Base-by-base conservation (phyloP, 1,140 invertebrate species). In the Hormaphis cornu region DNA sequence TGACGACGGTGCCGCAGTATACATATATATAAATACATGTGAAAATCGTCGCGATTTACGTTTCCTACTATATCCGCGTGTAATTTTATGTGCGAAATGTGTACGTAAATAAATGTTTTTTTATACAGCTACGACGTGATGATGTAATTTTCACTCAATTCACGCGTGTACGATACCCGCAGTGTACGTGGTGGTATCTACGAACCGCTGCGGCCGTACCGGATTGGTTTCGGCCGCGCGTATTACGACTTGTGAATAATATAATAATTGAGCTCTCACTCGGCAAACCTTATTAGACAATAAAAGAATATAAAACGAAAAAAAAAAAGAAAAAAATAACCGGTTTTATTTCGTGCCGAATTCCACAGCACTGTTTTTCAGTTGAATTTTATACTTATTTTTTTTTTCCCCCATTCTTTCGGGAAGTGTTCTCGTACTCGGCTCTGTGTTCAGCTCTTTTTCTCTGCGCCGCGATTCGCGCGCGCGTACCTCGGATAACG, bases 211-310 rank as follows among this genome's bases (percentile, higher is more conserved):
- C 3, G n/a, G 24, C 14, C 9, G n/a, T 20, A 28, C 18, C 12
- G 28, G 52, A 53, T 53, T 53, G 52, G 9, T 53, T 53, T 53
- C 52, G 26, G 52, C 52, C 33, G 26, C 5, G 8, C 28, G 18
- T 33, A 18, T 30, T 53, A 53, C 20, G 52, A 30, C 16, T 53
- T 18, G 52, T 53, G 28, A 53, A 53, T 53, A n/a, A n/a, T n/a
- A n/a, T n/a, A n/a, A n/a, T n/a, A 53, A 53, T 53, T 33, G 52
- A 53, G 52, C 52, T 53, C 52, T 33, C 52, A 33, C 52, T 33
- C 16, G 18, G 18, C 5, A 30, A 30, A 30, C 26, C n/a, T n/a
- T 53, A 33, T 53, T 53, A 33, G 52, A 53, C 52, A 53, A 53
- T 53, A n/a, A n/a, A n/a, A n/a, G n/a, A 1, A 12, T 33, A 18